A percentile compares a stretch with the other conserved stretches of the same genome.
Conservation (phyloP, 2,797 vertebrate genomes). For the Emys orbicularis region DNA sequence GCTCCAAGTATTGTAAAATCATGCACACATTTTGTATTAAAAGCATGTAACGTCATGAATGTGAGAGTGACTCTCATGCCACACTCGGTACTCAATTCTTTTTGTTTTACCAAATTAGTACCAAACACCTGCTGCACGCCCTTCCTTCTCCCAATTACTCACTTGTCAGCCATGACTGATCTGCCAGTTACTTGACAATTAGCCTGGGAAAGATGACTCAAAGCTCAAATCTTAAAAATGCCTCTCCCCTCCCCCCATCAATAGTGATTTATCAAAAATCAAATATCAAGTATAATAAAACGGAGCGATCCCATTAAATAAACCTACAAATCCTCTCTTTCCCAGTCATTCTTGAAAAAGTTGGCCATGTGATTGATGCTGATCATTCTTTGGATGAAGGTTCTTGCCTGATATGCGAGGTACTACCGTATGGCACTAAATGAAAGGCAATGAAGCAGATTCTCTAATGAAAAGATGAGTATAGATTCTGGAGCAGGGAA, state of each 20-base stretch:
- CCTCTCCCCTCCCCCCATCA: conserved; percentile 19
- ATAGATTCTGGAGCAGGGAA: conserved; percentile 38
- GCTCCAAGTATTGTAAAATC: conserved; percentile 26
- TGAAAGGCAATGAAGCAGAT: conserved; percentile 45
- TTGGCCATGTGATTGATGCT: neutral
- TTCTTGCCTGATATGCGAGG: neutral
- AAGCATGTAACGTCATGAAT: conserved; percentile 42
- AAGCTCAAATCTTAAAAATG: conserved; percentile 68
- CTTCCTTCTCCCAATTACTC: conserved; percentile 68
- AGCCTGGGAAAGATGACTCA: conserved; percentile 82
- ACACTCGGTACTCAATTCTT: neutral
- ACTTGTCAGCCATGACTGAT: conserved; percentile 70
- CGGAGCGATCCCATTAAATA: conserved; percentile 1
- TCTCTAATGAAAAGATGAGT: conserved; percentile 7
- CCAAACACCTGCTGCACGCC: conserved; percentile 62
- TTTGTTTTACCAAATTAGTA: conserved; percentile 71
- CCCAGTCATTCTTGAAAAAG: conserved; percentile 2
- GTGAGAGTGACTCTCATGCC: conserved; percentile 46
- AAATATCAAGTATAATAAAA: conserved; percentile 15
- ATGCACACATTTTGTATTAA: conserved; percentile 33
- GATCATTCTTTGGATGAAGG: neutral
- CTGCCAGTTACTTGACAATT: conserved; percentile 73
- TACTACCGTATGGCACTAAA: neutral
- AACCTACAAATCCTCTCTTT: neutral
- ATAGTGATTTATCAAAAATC: conserved; percentile 13